Evolutionary conservation across 2,888 invertebrate genomes (phyloP).

Genomic region (Agonopterix arenella): DNA sequence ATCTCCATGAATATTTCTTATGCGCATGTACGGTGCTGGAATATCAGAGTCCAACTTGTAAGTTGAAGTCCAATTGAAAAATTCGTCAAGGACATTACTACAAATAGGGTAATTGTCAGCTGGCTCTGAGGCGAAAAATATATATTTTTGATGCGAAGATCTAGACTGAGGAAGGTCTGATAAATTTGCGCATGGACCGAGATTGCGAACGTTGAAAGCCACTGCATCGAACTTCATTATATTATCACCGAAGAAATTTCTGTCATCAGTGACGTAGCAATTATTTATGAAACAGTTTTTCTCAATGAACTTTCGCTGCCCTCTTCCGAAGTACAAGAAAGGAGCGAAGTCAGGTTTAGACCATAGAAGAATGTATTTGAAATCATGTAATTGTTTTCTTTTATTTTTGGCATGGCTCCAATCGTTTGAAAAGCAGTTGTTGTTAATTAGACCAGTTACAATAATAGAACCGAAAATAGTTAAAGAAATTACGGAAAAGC

Average conservation of each 20-base stretch:
- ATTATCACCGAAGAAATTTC: constrained; percentile 34
- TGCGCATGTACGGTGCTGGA: constrained; percentile 43
- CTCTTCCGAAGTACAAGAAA: constrained; percentile 38
- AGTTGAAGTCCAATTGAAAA: constrained; percentile 65
- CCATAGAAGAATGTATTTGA: constrained; percentile 58
- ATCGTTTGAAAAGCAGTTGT: no score
- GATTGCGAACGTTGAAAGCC: constrained; percentile 52
- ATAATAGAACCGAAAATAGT: no score
- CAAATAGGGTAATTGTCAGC: constrained; percentile 55
- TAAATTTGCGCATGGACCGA: constrained; percentile 13
- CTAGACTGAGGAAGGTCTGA: constrained; percentile 32
- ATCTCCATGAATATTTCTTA: constrained; percentile 36
- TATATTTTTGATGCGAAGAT: constrained; percentile 49
- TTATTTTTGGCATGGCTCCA: no score
- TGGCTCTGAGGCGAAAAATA: constrained; percentile 60
- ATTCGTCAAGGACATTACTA: constrained; percentile 36
- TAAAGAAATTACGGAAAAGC: no score
- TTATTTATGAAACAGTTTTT: constrained; percentile 51
- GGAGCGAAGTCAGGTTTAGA: constrained; percentile 39
- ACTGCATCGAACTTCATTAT: constrained; percentile 49
- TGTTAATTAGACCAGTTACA: no score
- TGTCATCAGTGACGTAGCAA: constrained; percentile 49
- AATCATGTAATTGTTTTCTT: constrained; percentile 13
- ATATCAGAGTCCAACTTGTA: constrained; percentile 62
- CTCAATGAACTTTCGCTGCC: constrained; percentile 44